Conservation (phyloP, 2,797 vertebrate species). For the Liparis tanakae region DNA sequence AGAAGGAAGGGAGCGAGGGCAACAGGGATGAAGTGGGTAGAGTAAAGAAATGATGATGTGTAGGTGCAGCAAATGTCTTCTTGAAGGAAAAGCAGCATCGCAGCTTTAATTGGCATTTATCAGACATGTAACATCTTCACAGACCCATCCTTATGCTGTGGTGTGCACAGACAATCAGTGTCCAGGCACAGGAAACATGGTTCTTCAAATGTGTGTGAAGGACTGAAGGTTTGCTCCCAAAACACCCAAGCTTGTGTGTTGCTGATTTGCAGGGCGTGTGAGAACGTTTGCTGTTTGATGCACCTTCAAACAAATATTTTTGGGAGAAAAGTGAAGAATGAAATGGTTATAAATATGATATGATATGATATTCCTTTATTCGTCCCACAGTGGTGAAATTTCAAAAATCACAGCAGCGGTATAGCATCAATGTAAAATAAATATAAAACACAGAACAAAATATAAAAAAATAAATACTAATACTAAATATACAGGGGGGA, state of each 20-base stretch:
- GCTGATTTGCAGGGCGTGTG: background rate
- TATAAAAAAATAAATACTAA: too few species aligned
- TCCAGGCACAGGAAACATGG: background rate
- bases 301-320: too few species aligned
- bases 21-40: slow-evolving; percentile 43
- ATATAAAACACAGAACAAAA: too few species aligned
- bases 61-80: slow-evolving; percentile 39
- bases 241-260: background rate
- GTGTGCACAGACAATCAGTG: background rate
- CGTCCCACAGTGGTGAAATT: too few species aligned
- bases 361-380: too few species aligned
- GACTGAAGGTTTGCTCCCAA: slow-evolving; percentile 3
- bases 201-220: background rate
- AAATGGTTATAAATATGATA: too few species aligned
- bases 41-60: slow-evolving; percentile 50
- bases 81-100: slow-evolving; percentile 11
- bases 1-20: slow-evolving; percentile 41
- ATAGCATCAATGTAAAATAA: too few species aligned
- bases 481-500: too few species aligned
- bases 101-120: background rate
- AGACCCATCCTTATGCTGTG: background rate
- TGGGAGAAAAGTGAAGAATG: too few species aligned
- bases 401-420: too few species aligned
- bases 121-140: slow-evolving; percentile 5
- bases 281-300: background rate